A percentile compares a stretch with the other conserved stretches of the same genome.
phyloP scores from a whole-genome alignment of 2,888 invertebrate genomes.

The Augiades crinisus region DNA sequence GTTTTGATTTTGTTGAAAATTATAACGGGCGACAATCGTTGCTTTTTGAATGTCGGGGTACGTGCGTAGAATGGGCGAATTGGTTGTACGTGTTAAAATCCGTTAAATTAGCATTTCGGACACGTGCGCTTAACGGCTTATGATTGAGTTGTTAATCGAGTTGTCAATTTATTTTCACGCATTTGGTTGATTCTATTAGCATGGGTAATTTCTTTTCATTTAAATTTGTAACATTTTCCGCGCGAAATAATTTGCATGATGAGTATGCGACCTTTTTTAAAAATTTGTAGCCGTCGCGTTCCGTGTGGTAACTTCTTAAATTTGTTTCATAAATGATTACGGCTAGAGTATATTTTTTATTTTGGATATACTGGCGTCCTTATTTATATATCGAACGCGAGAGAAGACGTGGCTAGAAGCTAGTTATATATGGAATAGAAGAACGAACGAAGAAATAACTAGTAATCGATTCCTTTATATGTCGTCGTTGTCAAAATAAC shows the following conservation, averaged over 20 bases:
- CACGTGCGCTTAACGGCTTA: slow-evolving; percentile 46
- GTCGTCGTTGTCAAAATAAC: background rate
- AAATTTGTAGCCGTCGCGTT: too few species aligned
- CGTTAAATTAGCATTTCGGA: slow-evolving; percentile 37
- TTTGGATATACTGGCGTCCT: too few species aligned
- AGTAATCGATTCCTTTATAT: too few species aligned
- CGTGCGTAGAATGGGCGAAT: slow-evolving; percentile 37
- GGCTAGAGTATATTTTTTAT: too few species aligned
- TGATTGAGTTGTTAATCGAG: slow-evolving; percentile 54
- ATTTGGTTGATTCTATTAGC: slow-evolving; percentile 22
- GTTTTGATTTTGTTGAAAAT: slow-evolving; percentile 54
- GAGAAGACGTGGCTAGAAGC: too few species aligned
- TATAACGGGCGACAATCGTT: slow-evolving; percentile 56
- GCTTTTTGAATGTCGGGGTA: slow-evolving; percentile 49
- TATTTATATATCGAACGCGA: too few species aligned
- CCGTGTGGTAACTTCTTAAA: too few species aligned
- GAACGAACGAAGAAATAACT: too few species aligned
- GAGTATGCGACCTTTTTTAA: background rate
- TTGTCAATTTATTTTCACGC: slow-evolving; percentile 25
- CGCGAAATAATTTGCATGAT: background rate
- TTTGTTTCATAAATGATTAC: too few species aligned
- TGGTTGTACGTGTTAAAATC: slow-evolving; percentile 30
- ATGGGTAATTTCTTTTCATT: slow-evolving; percentile 6
- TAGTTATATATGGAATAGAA: too few species aligned
- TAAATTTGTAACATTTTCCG: background rate